Evolutionary conservation across 1,140 invertebrate genomes (phyloP), one percentile per base, ranked within the genome.

Genomic region (Penaeus japonicus): DNA sequence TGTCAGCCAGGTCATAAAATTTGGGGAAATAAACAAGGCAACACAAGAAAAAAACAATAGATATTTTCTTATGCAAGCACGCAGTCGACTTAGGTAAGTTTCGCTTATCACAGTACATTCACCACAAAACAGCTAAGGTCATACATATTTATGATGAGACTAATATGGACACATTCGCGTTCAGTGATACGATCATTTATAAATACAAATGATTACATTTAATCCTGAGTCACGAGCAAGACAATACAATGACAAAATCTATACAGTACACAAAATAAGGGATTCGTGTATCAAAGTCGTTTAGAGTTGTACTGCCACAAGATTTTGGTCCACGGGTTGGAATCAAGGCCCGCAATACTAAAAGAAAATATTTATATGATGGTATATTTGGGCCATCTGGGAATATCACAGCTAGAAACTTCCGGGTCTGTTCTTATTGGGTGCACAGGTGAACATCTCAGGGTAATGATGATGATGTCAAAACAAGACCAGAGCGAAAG

Each of bases 401-500:
- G 62, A 55, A 55, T 83, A 88, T 88, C 87, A 83, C 87, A 88
- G 87, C 65, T 83, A 57, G 81, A 81, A 88, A 53, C 62, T 83
- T 88, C 87, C 87, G 70, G 81, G 80, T 88, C 87, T 78, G 53
- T 54, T 62, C 77, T 35, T 88, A 35, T 30, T 77, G 27, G 55
- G 87, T 88, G 87, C 87, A 84, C 87, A 88, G 87, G 87, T 88
- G 80, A 84, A 88, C 87, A 83, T 88, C 79, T 88, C 87, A 83
- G 55, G 87, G 55, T 79, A 78, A 78, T 83, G 79, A 35, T 55
- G 86, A 77, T 27, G 81, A 77, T 65, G 35, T 24, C 15, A 65
- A 47, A 77, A 10, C 24, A 87, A 47, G 62, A 59, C 80, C 87
- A 88, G 79, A 83, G 4, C 55, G 70, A 53, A 83, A 83, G 24